A percentile compares a stretch with the other conserved stretches of the same genome.
These are phyloP conservation scores for Hofmannophila pseudospretella DNA, from an alignment of 2,888 invertebrate species.

Conservation along the genomic window DNA sequence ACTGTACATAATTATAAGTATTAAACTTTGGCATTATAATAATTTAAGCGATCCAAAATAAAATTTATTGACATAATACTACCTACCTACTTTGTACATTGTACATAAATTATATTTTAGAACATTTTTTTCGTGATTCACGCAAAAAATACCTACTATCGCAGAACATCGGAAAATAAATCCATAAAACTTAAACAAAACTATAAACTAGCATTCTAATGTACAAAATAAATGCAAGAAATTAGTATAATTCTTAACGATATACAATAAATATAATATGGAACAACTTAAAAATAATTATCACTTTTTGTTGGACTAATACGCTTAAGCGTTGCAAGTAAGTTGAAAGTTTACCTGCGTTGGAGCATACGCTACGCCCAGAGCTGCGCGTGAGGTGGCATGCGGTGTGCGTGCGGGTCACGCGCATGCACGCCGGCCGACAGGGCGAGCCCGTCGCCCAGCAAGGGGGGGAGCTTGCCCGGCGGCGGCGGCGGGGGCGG, in stretches of 20 bases:
- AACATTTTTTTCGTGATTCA: conserved; percentile 34
- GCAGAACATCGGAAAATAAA: conserved; percentile 67
- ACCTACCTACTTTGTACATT: conserved; percentile 5
- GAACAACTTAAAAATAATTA: conserved; percentile 65
- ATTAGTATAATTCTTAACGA: conserved; percentile 27
- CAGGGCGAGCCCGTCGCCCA: conserved; percentile 65
- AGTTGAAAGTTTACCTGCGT: conserved; percentile 76
- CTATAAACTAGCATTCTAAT: conserved; percentile 46
- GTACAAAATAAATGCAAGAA: conserved; percentile 57
- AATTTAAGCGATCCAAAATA: conserved; percentile 39
- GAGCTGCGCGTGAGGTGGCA: conserved; percentile 82
- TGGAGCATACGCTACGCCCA: conserved; percentile 88
- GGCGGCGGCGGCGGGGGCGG: conserved; percentile 80
- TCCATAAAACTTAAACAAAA: conserved; percentile 52
- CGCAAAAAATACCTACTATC: conserved; percentile 65
- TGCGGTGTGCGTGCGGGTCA: conserved; percentile 70
- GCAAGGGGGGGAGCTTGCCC: conserved; percentile 80
- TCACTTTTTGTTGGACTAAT: conserved; percentile 75
- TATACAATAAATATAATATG: conserved; percentile 59
- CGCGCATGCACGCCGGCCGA: conserved; percentile 62
- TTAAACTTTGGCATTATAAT: conserved; percentile 75
- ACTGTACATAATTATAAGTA: conserved; percentile 64
- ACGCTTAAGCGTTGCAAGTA: conserved; percentile 74
- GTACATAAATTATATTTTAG: conserved; percentile 31
- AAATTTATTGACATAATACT: conserved; percentile 12